A percentile compares a stretch with the other conserved stretches of the same genome.
phyloP scores from a whole-genome alignment of 2,797 vertebrate species.

The Dromococcyx pavoninus region DNA sequence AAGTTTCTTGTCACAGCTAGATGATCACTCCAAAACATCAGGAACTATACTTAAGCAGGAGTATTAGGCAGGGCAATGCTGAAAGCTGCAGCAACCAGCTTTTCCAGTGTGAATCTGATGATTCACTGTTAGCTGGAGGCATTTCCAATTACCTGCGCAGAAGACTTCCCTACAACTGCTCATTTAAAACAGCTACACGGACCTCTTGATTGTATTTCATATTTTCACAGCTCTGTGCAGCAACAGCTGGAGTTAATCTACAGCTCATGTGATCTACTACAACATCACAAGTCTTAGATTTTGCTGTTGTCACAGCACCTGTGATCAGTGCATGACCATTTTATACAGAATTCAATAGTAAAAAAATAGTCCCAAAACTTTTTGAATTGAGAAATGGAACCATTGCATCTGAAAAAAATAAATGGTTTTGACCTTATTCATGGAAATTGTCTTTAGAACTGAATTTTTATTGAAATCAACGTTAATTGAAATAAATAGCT shows the following conservation, averaged over 20 bases:
- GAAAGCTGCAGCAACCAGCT: neutral
- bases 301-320: neutral
- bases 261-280: neutral
- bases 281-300: neutral
- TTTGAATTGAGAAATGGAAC: neutral
- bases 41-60: neutral
- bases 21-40: neutral
- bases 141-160: neutral
- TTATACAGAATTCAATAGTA: neutral
- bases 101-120: neutral
- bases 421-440: neutral
- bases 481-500: constrained; percentile 6
- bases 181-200: neutral
- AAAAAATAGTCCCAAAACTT: neutral
- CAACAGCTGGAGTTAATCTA: neutral
- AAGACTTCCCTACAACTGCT: neutral
- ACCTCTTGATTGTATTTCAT: neutral
- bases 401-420: neutral
- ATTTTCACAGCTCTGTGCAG: neutral
- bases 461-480: neutral
- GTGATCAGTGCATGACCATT: neutral
- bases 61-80: neutral
- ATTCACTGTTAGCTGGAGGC: neutral
- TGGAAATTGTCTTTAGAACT: neutral
- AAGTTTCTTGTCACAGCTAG: neutral